phyloP scores from a whole-genome alignment of 2,113 vertebrate species.

The Platichthys stellatus region DNA sequence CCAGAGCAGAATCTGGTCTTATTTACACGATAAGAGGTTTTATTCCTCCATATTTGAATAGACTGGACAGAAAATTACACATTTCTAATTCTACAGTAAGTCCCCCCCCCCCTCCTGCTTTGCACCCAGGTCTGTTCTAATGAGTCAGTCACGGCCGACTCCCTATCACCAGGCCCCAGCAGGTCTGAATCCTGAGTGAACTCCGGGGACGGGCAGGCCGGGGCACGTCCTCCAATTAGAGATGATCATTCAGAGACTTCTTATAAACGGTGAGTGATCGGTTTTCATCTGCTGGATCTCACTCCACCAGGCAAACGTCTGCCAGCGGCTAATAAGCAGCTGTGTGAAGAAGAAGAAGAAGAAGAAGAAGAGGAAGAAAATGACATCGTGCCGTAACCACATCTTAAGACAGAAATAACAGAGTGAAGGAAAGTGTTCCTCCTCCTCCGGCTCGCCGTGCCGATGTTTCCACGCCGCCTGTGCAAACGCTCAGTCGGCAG shows the following conservation, averaged over 20 bases:
- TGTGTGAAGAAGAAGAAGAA: no score
- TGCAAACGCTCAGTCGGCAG: no score
- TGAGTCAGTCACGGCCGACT: conserved; percentile 28
- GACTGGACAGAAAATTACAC: no score
- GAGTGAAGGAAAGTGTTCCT: conserved; percentile 2
- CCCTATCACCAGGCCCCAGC: conserved; percentile 25
- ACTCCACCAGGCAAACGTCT: conserved; percentile 12
- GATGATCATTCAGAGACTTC: no score
- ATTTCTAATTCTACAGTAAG: no score
- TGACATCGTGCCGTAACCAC: conserved; percentile 37
- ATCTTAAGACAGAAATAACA: conserved; percentile 53
- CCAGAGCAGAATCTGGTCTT: no score
- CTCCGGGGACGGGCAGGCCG: conserved; percentile 21
- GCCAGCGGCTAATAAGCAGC: conserved; percentile 16
- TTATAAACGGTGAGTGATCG: conserved; percentile 3
- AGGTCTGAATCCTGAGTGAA: conserved; percentile 38
- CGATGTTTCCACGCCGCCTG: no score
- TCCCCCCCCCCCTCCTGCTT: neutral
- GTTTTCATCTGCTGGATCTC: conserved; percentile 39
- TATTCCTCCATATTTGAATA: no score
- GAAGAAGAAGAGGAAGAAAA: neutral
- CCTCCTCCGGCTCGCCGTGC: no score
- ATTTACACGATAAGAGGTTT: no score
- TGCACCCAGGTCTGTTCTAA: conserved; percentile 19
- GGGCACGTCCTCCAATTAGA: neutral